Evolutionary conservation across 2,888 invertebrate genomes (phyloP), one percentile per base, ranked within the genome.

Genomic region (Palloptera scutellata): DNA sequence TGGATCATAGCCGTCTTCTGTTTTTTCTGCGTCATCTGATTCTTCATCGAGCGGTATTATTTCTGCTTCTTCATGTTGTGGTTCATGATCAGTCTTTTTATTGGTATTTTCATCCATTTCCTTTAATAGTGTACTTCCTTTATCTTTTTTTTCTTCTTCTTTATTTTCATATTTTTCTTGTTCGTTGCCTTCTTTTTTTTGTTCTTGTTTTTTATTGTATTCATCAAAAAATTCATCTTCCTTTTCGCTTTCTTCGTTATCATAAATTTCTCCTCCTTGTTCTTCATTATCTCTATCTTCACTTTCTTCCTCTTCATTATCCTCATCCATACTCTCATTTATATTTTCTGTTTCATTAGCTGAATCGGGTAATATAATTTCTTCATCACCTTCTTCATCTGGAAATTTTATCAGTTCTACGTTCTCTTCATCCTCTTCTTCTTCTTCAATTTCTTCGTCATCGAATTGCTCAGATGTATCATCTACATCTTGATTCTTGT

Each of bases 351-450:
- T 59, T 41, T 45, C 70, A 42, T 71, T 71, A 9, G 68, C 70
- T 19, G 70, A 67, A 64, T 75, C 73, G 3, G 71, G 71, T 19
- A 72, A 52, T 58, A 72, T 70, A 66, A 70, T 68, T 67, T 72
- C 71, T 48, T 72, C 72, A 15, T 70, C 69, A 58, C 70, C 72
- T 1, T 59, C 60, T 48, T 64, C 70, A 13, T 73, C 72, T 42
- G 75, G 74, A 9, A 73, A 68, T 52, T 73, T 73, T 20, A 75
- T 68, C 53, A 74, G 64, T 52, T 74, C 73, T 6, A 73, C 67
- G 20, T 71, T 71, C 58, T 70, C 71, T 13, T 72, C 68, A 57
- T 66, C 69, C 63, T 67, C 71, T 61, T 69, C 69, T 43, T 70
- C 72, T 41, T 68, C 68, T 6, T 61, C 52, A 40, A 66, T 61